Base-by-base conservation (phyloP, 2,797 vertebrate genomes). In the Crenichthys baileyi region DNA sequence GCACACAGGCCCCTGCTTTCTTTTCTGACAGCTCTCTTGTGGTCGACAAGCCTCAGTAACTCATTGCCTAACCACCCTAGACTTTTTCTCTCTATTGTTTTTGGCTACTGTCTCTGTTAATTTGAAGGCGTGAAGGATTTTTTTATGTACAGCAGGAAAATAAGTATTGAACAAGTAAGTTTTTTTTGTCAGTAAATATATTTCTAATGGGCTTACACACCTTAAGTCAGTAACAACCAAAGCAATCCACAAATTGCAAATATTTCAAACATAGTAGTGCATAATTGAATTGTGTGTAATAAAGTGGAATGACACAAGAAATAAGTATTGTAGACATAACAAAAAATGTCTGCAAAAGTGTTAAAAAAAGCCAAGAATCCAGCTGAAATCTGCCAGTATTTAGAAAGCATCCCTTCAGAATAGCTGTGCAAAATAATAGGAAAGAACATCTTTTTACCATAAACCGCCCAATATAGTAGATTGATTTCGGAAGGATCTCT, bases 11-110 rank as follows among this genome's bases (percentile, higher is more conserved):
- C 84, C 85, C 86, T 82, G 87, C 89, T 91, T 92, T 91, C 88
- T 90, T 89, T 81, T 83, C 89, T 93, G 90, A 93, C 93, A 91
- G 90, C 90, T 92, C 91, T 92, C 90, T 91, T 90, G 89, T 91
- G 91, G 90, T 92, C 81, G 87, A 90, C 91, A 87, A 91, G 93
- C 89, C 88, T 91, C 90, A 88, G 84, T 90, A 90, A 91, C 89
- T 89, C 83, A 76, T 90, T 92, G 88, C 90, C 91, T 88, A 89
- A 94, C 93, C 90, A 90, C 83, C 83, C 81, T 85, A 83, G 83
- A 93, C 87, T 88, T 86, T 85, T 91, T 85, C 81, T 89, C 80
- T 90, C 83, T 80, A 86, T 91, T 91, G 83, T 92, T 81, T 90
- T 91, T 89, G 90, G 85, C 88, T 92, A 83, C 90, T 88, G 87